Base-by-base conservation (phyloP, 2,113 vertebrate genomes). In the Gymnorhina tibicen region DNA sequence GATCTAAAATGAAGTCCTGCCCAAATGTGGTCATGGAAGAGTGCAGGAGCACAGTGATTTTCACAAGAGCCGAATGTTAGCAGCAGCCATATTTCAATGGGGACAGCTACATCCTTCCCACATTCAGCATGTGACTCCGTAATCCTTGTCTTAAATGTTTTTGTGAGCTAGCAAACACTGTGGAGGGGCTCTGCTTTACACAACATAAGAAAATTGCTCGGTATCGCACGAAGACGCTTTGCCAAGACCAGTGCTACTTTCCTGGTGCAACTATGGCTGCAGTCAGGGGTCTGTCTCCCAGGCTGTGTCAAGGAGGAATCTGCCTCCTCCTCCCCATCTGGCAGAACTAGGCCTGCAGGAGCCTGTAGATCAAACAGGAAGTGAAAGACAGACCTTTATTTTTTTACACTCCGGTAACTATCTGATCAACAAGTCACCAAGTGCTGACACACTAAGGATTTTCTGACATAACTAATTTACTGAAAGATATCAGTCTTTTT, bases 81-180 rank as follows among this genome's bases (percentile, higher is more conserved):
- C n/a, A 85, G 66, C 30, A 52, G 47, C 53, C 24, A 3, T 52
- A 32, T 70, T 89, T 87, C 42, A 55, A 1, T 17, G 28, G 37
- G 42, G 23, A 58, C 20, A 46, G 46, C 42, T 68, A 39, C n/a
- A 35, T 26, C 52, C 47, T 81, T 72, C 44, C 63, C 2, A 1
- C 55, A 24, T 24, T 70, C 28, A n/a, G 60, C 20, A 23, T 1
- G 0, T 7, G n/a, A 12, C 19, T 83, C 41, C 0, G 0, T 10
- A 58, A n/a, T 23, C 33, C 7, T 37, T 62, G 35, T 75, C 76
- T 73, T 66, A n/a, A 80, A 67, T 37, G 33, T 3, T 53, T 91
- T 63, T 26, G 21, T 46, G 46, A 86, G 50, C 56, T 18, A 32
- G 28, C 20, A 23, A 86, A 68, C 58, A 56, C 82, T 42, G 20